Conservation (phyloP, 2,113 vertebrate genomes). For the Protomyctophum bolini region DNA sequence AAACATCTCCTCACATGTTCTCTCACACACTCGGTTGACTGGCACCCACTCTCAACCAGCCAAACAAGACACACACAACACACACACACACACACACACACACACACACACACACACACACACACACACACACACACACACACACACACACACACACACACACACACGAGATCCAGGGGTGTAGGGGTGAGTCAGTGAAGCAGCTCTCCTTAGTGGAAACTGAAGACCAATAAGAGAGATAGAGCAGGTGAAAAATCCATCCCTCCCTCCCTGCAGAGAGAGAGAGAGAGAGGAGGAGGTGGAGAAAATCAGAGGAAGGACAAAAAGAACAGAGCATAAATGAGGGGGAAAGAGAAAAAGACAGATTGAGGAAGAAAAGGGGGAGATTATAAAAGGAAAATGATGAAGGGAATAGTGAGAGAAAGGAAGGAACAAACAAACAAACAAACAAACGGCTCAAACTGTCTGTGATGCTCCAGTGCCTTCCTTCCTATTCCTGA, state of each 20-base stretch:
- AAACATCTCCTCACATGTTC: too few relatives aligned
- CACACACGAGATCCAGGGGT: constrained; percentile 32
- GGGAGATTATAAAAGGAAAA: too few relatives aligned
- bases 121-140: constrained; percentile 1
- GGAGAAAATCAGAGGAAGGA: background rate
- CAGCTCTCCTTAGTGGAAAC: constrained; percentile 57
- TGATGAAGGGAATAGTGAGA: too few relatives aligned
- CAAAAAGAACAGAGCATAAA: too few relatives aligned
- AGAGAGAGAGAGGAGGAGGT: background rate
- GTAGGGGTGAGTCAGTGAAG: constrained; percentile 60
- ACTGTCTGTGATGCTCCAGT: too few relatives aligned
- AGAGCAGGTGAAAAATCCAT: constrained; percentile 63
- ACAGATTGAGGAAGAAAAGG: too few relatives aligned
- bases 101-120: constrained; percentile 8
- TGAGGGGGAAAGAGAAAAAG: too few relatives aligned
- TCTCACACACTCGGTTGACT: too few relatives aligned
- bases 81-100: constrained; percentile 18
- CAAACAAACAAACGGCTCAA: too few relatives aligned
- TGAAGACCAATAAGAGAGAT: constrained; percentile 71
- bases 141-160: constrained; percentile 17
- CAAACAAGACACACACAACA: constrained; percentile 37
- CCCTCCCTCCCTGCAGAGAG: constrained; percentile 46
- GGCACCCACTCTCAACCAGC: background rate
- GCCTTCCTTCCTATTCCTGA: too few relatives aligned
- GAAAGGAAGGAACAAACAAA: too few relatives aligned